These are phyloP conservation scores for Hydrocynus forskahlii DNA, from an alignment of 2,797 vertebrate species.

Conservation along the genomic window DNA sequence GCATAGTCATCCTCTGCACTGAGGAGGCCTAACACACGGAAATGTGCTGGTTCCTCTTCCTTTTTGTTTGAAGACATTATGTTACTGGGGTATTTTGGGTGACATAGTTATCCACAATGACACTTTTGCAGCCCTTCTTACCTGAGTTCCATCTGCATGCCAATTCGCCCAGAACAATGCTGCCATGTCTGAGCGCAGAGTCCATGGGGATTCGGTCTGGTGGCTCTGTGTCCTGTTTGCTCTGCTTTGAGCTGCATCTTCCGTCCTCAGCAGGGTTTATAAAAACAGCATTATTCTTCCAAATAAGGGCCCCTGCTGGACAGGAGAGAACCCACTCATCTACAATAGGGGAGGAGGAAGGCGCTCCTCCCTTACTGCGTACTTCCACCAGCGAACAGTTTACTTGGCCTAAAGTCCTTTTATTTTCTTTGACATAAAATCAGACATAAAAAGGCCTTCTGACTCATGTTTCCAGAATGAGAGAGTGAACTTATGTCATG, in stretches of 20 bases:
- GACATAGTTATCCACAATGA: background rate
- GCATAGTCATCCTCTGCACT: background rate
- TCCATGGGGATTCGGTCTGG: constrained; percentile 12
- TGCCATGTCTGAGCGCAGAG: constrained; percentile 26
- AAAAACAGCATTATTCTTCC: constrained; percentile 42
- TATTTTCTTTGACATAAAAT: constrained; percentile 2
- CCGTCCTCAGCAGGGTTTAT: constrained; percentile 48
- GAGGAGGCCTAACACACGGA: background rate
- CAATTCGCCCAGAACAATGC: constrained; percentile 32
- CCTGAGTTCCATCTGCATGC: constrained; percentile 27
- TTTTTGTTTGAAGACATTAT: background rate
- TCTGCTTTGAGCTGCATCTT: constrained; percentile 45
- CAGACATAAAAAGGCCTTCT: background rate
- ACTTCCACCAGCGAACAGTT: constrained; percentile 39
- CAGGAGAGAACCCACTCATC: constrained; percentile 31
- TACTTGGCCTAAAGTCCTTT: background rate
- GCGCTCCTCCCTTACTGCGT: constrained; percentile 39
- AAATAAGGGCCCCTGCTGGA: constrained; percentile 29
- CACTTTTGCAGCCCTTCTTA: constrained; percentile 10
- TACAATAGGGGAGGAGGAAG: constrained; percentile 53
- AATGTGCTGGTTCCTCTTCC: background rate
- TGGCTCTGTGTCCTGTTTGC: constrained; percentile 37
- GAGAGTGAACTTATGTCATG: background rate
- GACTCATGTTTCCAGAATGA: background rate
- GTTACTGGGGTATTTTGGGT: background rate